Conservation (phyloP, 64 coral and sea anemone genomes). For the Montipora sp. region DNA sequence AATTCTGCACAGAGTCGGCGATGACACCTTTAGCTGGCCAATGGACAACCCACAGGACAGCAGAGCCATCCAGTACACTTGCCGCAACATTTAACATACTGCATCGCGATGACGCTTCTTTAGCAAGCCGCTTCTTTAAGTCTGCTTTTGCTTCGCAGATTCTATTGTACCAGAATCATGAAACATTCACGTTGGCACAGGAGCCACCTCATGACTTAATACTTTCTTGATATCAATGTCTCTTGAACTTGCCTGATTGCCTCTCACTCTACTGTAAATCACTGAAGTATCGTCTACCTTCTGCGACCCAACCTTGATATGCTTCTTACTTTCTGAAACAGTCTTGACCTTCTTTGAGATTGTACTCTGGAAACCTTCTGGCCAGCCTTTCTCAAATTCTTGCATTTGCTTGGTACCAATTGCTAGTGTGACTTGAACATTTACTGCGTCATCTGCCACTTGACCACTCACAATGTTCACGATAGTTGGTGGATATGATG, state of each 20-base stretch:
- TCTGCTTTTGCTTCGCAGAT: conserved; percentile 59
- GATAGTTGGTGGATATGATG: conserved; percentile 25
- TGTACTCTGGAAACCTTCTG: no score
- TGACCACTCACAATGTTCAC: no score
- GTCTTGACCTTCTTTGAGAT: no score
- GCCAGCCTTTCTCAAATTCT: no score
- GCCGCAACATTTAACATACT: neutral
- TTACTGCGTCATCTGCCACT: neutral
- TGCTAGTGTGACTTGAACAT: conserved; percentile 12
- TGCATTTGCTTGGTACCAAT: neutral
- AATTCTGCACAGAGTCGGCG: conserved; percentile 58
- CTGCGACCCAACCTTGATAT: conserved; percentile 59
- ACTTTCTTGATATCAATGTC: no score
- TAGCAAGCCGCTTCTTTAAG: no score
- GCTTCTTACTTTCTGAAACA: no score
- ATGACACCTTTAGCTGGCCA: no score
- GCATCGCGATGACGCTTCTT: conserved; percentile 3
- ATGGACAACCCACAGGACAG: conserved; percentile 39
- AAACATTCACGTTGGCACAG: neutral
- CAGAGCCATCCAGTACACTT: conserved; percentile 69
- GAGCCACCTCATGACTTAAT: no score
- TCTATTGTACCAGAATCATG: conserved; percentile 69
- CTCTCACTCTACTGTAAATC: no score
- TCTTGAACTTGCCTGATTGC: no score
- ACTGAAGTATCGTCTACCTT: conserved; percentile 47